phyloP scores from a whole-genome alignment of 2,113 vertebrate genomes.

The Poeciliopsis turrubarensis region DNA sequence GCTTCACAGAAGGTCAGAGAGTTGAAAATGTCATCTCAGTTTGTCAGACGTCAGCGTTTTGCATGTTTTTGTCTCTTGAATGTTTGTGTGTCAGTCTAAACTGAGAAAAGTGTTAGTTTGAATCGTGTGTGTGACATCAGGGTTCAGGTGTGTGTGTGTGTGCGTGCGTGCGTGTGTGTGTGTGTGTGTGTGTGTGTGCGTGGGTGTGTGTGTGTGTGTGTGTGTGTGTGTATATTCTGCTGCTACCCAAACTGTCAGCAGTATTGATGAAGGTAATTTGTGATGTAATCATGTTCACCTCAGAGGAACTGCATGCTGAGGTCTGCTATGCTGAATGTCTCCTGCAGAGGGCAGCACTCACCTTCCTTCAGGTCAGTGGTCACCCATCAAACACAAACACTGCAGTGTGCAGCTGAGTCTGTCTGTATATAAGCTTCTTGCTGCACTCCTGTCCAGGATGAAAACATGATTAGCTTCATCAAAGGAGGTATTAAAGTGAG shows the following conservation, averaged over 20 bases:
- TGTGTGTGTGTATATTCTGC: constrained; percentile 2
- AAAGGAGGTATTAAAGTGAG: constrained; percentile 98
- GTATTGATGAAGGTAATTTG: constrained; percentile 19
- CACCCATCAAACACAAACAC: not conserved
- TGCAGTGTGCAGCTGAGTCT: not conserved
- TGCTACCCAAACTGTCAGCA: constrained; percentile 9
- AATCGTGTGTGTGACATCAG: not conserved
- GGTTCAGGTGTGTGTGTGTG: constrained; percentile 1
- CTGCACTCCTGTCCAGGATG: constrained; percentile 83
- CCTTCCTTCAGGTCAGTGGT: constrained; percentile 90
- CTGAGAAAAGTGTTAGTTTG: not conserved
- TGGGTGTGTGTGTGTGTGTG: not conserved
- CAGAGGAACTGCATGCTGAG: constrained; percentile 97
- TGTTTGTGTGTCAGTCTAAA: not conserved
- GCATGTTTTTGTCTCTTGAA: not conserved
- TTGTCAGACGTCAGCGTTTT: not conserved
- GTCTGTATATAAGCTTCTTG: not conserved
- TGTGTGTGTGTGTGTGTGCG: constrained; percentile 9
- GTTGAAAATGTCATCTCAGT: not conserved
- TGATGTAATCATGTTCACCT: constrained; percentile 32
- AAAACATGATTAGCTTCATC: constrained; percentile 99
- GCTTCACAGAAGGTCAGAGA: constrained; percentile 90
- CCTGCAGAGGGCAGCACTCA: constrained; percentile 96
- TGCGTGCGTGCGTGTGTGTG: not conserved
- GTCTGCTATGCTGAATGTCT: constrained; percentile 98